Conservation (phyloP, 2,888 invertebrate species). For the Schizotus pectinicornis region DNA sequence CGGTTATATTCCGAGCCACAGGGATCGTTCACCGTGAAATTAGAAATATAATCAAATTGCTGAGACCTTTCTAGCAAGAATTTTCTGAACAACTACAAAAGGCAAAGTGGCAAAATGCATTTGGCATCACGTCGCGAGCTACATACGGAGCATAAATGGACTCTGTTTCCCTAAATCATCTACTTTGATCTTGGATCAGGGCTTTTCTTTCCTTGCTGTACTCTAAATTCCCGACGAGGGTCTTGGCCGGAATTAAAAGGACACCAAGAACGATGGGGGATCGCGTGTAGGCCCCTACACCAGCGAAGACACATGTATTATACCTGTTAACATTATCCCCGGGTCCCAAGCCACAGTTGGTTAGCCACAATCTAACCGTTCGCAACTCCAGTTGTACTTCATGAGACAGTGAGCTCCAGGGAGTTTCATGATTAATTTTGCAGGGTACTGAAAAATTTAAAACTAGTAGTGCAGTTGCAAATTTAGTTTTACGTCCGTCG, state of each 20-base stretch:
- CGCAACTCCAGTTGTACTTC: conserved; percentile 12
- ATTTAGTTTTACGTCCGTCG: background rate
- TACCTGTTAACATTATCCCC: conserved; percentile 30
- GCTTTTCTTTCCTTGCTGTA: conserved; percentile 10
- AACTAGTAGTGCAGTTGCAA: background rate
- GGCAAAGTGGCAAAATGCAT: conserved; percentile 7
- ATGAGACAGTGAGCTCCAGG: background rate
- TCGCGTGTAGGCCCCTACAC: conserved; percentile 23
- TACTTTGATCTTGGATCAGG: conserved; percentile 26
- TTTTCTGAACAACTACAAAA: too few relatives aligned
- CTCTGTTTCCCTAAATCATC: conserved; percentile 2
- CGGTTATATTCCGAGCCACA: too few relatives aligned
- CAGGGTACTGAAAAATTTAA: conserved; percentile 9
- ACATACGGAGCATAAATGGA: background rate
- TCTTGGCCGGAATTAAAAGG: conserved; percentile 24
- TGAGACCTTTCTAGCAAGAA: too few relatives aligned
- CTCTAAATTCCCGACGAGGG: conserved; percentile 20
- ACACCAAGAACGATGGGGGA: conserved; percentile 26
- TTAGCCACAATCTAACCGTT: conserved; percentile 25
- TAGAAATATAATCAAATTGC: too few relatives aligned
- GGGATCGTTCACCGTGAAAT: too few relatives aligned
- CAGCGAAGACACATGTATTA: conserved; percentile 21
- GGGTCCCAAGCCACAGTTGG: conserved; percentile 17
- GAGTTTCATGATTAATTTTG: conserved; percentile 13
- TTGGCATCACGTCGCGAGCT: background rate